Evolutionary conservation across 1,140 invertebrate genomes (phyloP), one percentile per base, ranked within the genome.

Genomic region (Gonatopus flavifemur): DNA sequence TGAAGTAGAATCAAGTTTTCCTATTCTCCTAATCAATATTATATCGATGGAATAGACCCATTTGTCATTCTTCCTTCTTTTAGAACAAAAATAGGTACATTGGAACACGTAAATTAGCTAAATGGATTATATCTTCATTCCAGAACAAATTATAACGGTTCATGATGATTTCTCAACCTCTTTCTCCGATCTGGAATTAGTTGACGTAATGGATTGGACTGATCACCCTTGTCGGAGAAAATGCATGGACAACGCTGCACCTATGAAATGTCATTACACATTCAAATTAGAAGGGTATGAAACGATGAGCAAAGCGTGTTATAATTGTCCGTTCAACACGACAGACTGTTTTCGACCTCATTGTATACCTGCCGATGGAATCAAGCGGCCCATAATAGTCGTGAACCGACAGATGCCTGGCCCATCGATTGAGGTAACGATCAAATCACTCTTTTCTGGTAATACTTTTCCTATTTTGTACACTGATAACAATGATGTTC

Each of bases 321-420:
- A 84, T 61, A 77, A 89, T 58, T 96, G 93, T 68, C 91, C 92
- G 0, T 81, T 73, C 24, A 90, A 91, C 62, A 56, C 74, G 0
- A 84, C 83, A 0, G 90, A 96, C 66, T 96, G 93, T 65, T 79
- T 77, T 32, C 76, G 87, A 28, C 82, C 82, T 1, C 87, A 95
- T 60, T 96, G 93, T 65, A 82, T 95, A 41, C 78, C 89, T 3
- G 90, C 84, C 4, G 90, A 96, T 71, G 93, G 93, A 0, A 76
- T 88, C 5, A 80, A 82, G 19, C 80, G 91, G 53, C 77, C 86
- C 1, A 72, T 96, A 13, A 82, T 88, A 3, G 86, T 90, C 0
- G 84, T 94, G 3, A 95, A 96, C 76, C 83, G 92, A 42, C 87
- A 88, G 77, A 82, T 96, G 76, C 93, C 93, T 1, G 93, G 93